Evolutionary conservation across 2,888 invertebrate species (phyloP).

Genomic region (Amorpha juglandis): DNA sequence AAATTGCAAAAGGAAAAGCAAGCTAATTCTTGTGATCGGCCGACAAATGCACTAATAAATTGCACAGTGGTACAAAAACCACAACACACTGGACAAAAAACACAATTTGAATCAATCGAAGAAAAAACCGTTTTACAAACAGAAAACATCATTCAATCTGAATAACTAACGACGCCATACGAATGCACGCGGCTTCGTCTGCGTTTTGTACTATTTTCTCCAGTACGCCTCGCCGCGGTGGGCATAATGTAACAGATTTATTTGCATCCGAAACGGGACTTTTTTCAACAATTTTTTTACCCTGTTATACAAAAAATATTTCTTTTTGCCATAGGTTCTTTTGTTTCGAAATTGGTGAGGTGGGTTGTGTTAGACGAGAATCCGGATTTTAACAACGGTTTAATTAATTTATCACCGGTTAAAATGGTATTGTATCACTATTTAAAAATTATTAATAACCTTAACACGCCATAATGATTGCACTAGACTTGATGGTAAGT

Average conservation of each 20-base stretch:
- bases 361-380: constrained; percentile 40
- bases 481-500: too few species aligned
- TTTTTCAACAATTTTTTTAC: constrained; percentile 70
- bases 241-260: constrained; percentile 74
- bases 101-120: constrained; percentile 36
- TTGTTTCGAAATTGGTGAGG: constrained; percentile 58
- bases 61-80: constrained; percentile 64
- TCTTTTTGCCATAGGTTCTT: constrained; percentile 65
- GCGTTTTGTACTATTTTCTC: constrained; percentile 62
- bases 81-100: constrained; percentile 72
- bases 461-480: too few species aligned
- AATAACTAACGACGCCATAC: constrained; percentile 77
- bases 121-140: constrained; percentile 45
- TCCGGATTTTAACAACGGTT: constrained; percentile 3
- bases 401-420: background rate
- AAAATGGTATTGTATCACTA: background rate
- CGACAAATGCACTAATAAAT: constrained; percentile 74
- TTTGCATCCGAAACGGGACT: constrained; percentile 68
- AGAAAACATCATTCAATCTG: constrained; percentile 69
- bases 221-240: constrained; percentile 58
- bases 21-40: constrained; percentile 35
- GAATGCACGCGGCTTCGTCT: constrained; percentile 68
- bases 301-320: constrained; percentile 68
- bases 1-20: constrained; percentile 1
- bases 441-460: too few species aligned